Percentiles rank a stretch among this genome's conserved stretches.
Conservation (phyloP, 2,888 invertebrate species). For the Bugulina stolonifera region DNA sequence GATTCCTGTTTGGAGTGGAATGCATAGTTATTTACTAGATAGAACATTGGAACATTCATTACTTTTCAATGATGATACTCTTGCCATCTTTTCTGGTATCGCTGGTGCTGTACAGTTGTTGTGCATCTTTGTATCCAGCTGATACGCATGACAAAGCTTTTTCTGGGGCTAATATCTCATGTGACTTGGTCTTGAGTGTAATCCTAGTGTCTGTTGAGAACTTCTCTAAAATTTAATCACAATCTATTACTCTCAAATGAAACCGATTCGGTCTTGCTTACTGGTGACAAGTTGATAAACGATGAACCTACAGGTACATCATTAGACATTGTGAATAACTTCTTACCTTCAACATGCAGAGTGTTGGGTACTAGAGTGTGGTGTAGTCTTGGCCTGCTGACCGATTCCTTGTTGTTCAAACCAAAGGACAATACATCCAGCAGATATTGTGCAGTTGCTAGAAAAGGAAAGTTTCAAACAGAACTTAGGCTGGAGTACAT, state of each 20-base stretch:
- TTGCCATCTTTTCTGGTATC: neutral
- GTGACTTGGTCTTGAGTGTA: neutral
- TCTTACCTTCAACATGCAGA: neutral
- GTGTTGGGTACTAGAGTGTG: neutral
- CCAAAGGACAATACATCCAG: constrained; percentile 10
- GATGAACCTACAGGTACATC: no score
- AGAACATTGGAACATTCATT: neutral
- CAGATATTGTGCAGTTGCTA: constrained; percentile 1
- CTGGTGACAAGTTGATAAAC: no score
- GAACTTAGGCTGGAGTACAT: no score
- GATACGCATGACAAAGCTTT: neutral
- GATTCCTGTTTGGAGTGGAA: no score
- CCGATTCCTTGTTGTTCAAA: neutral
- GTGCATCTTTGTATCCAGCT: neutral
- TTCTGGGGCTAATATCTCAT: neutral
- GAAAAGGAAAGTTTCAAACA: no score
- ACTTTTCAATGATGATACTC: neutral
- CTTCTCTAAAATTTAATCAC: neutral
- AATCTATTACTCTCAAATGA: no score
- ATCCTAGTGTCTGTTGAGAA: neutral
- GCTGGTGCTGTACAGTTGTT: neutral
- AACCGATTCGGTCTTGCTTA: no score
- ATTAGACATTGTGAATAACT: no score
- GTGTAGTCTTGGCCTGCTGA: neutral
- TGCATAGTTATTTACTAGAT: no score